phyloP scores from a whole-genome alignment of 2,113 vertebrate genomes.

The Eonycteris spelaea region DNA sequence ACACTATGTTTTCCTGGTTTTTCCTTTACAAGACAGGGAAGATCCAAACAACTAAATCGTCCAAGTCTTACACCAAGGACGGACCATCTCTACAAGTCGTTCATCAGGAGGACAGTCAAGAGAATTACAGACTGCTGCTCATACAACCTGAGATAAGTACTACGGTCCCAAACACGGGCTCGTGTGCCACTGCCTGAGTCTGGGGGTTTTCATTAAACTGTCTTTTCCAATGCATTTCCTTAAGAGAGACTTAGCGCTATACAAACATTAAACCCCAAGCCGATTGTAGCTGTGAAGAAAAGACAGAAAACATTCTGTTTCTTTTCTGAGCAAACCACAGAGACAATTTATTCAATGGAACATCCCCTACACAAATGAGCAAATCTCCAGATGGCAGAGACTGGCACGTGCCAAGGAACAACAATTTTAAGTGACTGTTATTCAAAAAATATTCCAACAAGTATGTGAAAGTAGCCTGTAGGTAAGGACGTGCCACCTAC shows the following conservation, averaged over 20 bases:
- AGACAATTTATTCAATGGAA: conserved; percentile 9
- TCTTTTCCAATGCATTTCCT: conserved; percentile 12
- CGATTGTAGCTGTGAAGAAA: background rate
- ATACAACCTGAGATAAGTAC: background rate
- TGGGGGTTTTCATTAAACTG: background rate
- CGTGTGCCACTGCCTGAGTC: background rate
- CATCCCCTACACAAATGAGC: background rate
- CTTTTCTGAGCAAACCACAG: background rate
- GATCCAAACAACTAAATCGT: conserved; percentile 13
- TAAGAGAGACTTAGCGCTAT: conserved; percentile 5
- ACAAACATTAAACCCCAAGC: background rate
- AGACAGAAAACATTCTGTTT: conserved; percentile 37
- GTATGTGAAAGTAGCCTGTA: background rate
- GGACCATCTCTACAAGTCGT: background rate
- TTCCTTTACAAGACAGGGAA: conserved; percentile 43
- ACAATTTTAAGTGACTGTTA: background rate
- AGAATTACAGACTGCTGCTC: background rate
- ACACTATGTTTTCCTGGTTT: conserved; percentile 33
- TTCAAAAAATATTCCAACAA: background rate
- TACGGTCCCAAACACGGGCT: background rate
- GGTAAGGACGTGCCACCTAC: background rate
- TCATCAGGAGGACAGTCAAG: background rate
- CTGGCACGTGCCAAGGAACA: background rate
- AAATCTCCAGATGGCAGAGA: background rate
- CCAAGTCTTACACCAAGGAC: background rate